Evolutionary conservation across 2,888 invertebrate species (phyloP), one percentile per base, ranked within the genome.

Genomic region (Itoplectis maculator): DNA sequence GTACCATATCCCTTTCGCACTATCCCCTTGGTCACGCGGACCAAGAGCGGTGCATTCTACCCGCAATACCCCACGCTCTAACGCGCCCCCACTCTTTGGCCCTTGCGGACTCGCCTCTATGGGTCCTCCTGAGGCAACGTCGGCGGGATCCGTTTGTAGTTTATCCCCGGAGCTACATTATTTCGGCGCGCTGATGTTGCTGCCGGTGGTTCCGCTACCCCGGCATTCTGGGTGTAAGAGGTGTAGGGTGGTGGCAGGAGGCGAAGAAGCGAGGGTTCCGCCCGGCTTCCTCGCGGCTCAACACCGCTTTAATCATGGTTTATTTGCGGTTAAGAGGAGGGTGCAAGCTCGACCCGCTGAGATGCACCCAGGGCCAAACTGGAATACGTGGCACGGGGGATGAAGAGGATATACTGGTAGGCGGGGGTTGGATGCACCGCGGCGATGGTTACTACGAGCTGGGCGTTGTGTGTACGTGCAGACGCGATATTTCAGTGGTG

Each of bases 241-340:
- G n/a, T n/a, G n/a, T n/a, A n/a, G n/a, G 29, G 29, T 29, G 29
- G 29, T 29, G 29, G n/a, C n/a, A n/a, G n/a, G 29, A 49, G 69
- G 70, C 18, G 66, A 70, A 74, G 72, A 49, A 65, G 74, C 59
- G 23, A 35, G 40, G 37, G 18, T 15, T 29, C 5, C 3, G 29
- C 51, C 78, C 59, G 68, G 75, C 79, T 70, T 81, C 74, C 54
- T 74, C 63, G 85, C 61, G 73, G 81, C 84, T 84, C 77, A 85
- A 86, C 85, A 68, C 77, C 82, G 83, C 76, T 87, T 88, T 85
- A 88, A 88, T 88, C 86, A 86, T 82, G 78, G 85, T 84, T 87
- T 81, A 78, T 84, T 84, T 79, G 84, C 79, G 78, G 86, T 83
- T 84, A 75, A 76, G 66, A 61, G 69, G 76, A 61, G 63, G 68